These are phyloP conservation scores for Diarsia brunnea DNA, from an alignment of 2,888 invertebrate genomes.

Conservation along the genomic window DNA sequence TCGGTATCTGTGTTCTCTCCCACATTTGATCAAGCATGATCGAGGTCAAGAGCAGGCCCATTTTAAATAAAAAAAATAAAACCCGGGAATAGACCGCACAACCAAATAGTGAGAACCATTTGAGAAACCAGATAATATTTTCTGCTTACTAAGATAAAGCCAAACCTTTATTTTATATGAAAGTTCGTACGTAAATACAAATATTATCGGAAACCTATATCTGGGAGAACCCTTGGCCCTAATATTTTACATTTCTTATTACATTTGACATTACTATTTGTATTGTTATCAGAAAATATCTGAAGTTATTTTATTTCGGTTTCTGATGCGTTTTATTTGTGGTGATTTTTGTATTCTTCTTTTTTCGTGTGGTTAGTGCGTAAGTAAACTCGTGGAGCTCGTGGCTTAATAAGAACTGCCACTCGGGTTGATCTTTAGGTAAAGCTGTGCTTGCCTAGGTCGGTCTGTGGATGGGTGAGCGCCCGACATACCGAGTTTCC, in stretches of 20 bases:
- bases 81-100: background rate
- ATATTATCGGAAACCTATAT: slow-evolving; percentile 48
- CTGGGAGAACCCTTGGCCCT: slow-evolving; percentile 25
- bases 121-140: background rate
- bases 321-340: slow-evolving; percentile 18
- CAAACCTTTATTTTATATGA: slow-evolving; percentile 4
- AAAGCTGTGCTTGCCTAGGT: no score
- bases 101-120: background rate
- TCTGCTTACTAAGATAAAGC: slow-evolving; percentile 7
- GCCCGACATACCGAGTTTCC: no score
- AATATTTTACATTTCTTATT: slow-evolving; percentile 56
- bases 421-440: no score
- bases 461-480: no score
- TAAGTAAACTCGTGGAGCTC: no score
- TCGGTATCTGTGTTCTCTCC: no score
- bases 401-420: no score
- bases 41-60: no score
- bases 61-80: background rate
- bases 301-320: slow-evolving; percentile 27
- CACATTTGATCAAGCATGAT: no score
- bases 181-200: slow-evolving; percentile 25
- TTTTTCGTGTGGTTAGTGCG: background rate
- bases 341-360: slow-evolving; percentile 1
- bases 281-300: slow-evolving; percentile 42
- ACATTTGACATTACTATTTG: slow-evolving; percentile 32